A percentile compares a stretch with the other conserved stretches of the same genome.
These are phyloP conservation scores for Apistogramma diplotaenia DNA, from an alignment of 2,113 vertebrate genomes.

Conservation along the genomic window DNA sequence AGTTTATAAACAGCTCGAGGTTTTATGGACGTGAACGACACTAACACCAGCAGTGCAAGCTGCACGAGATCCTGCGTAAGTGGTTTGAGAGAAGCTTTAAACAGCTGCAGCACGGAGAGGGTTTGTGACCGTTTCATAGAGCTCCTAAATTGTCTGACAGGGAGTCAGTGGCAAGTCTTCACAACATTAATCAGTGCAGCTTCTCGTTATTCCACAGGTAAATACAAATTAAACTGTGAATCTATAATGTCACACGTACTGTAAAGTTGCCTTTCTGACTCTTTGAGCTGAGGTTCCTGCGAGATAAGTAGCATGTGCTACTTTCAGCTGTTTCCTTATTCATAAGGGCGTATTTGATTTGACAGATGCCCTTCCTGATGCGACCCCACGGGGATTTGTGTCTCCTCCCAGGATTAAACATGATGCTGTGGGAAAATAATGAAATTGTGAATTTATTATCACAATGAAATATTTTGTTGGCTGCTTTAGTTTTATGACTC, in stretches of 20 bases:
- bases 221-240: not conserved
- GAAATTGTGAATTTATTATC: no score
- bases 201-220: not conserved
- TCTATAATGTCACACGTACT: not conserved
- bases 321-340: no score
- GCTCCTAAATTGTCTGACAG: not conserved
- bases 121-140: constrained; percentile 38
- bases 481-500: no score
- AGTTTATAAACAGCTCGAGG: not conserved
- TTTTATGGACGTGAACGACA: constrained; percentile 32
- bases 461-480: no score
- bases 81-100: constrained; percentile 7
- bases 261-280: not conserved
- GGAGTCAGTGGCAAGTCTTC: not conserved
- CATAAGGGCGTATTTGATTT: no score
- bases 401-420: no score
- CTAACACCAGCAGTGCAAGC: not conserved
- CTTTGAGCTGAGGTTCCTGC: not conserved
- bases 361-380: no score
- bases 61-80: constrained; percentile 3
- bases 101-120: constrained; percentile 6
- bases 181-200: not conserved
- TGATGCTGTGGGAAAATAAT: no score
- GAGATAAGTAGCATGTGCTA: no score
- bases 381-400: no score